Evolutionary conservation across 2,113 vertebrate species (phyloP), one percentile per base, ranked within the genome.

Genomic region (Podarcis muralis): DNA sequence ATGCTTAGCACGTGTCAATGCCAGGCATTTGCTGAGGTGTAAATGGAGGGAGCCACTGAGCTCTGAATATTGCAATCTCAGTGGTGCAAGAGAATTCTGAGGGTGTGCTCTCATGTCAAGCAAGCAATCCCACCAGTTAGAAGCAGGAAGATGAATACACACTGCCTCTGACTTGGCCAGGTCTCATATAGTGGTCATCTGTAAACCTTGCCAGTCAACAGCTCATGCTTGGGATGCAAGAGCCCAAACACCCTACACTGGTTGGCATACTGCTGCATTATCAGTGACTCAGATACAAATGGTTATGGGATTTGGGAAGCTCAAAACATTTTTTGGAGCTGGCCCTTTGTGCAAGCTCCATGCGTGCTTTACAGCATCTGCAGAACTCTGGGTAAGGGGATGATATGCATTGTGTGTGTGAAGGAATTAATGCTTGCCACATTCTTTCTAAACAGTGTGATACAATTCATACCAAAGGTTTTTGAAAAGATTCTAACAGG

Each of bases 401-500:
- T 35, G 22, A 65, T 86, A 20, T 65, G 12, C 32, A 62, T 18
- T 76, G 6, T 27, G 22, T 27, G 22, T 72, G 27, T 59, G 43
- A 53, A 18, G 23, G 53, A 3, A 77, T 53, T 32, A 74, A 76
- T 27, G 30, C 25, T 59, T 62, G 32, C 30, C 16, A 77, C 7
- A 43, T 65, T 77, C 53, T 65, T 59, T 77, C 74, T 40, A 13
- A 65, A 86, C 40, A 16, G 35, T 20, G 20, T 53, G 5, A 53
- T 27, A 68, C 22, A 35, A 53, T 65, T 82, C 59, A 82, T 27
- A 85, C 5, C 11, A 15, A 37, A 59, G 20, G 48, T 53, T 93
- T 78, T 80, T 66, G 2, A 78, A 75, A 89, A 90, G 92, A 87
- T 74, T 12, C 35, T n/a, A 81, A 77, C 89, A 95, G 78, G 71